These are phyloP conservation scores for Acronicta psi DNA, from an alignment of 2,888 invertebrate species.

Conservation along the genomic window DNA sequence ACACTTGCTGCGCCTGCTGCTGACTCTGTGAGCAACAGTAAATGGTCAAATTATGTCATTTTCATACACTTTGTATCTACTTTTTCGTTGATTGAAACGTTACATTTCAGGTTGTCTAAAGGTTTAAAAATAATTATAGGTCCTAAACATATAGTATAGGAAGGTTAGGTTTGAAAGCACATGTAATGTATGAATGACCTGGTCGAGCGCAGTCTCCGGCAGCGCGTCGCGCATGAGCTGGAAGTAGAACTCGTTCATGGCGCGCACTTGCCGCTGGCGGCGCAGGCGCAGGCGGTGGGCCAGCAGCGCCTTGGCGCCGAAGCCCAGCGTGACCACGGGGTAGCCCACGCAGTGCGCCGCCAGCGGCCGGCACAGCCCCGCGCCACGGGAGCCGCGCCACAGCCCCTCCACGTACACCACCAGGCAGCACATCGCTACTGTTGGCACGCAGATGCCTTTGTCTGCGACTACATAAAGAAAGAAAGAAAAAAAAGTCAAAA, in stretches of 20 bases:
- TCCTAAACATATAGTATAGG: too few species aligned
- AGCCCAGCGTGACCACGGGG: constrained; percentile 98
- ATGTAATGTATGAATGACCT: constrained; percentile 62
- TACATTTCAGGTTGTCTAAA: too few species aligned
- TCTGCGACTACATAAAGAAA: constrained; percentile 87
- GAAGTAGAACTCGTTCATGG: constrained; percentile 98
- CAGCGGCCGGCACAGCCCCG: constrained; percentile 97
- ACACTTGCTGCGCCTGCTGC: constrained; percentile 45
- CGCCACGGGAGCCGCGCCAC: constrained; percentile 91
- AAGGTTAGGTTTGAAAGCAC: too few species aligned
- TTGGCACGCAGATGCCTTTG: constrained; percentile 97
- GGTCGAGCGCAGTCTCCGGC: constrained; percentile 88
- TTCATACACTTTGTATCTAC: too few species aligned
- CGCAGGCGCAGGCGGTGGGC: constrained; percentile 96
- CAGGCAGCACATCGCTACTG: constrained; percentile 97
- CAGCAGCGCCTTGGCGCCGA: constrained; percentile 97
- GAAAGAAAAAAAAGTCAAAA: too few species aligned
- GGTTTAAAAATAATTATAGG: too few species aligned
- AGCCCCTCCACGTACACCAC: constrained; percentile 98
- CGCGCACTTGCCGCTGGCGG: constrained; percentile 97
- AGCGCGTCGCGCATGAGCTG: constrained; percentile 97
- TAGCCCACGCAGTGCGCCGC: constrained; percentile 98
- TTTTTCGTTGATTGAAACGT: too few species aligned
- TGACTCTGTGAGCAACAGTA: constrained; percentile 46
- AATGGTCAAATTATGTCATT: not conserved